These are phyloP conservation scores for Marmota monax DNA, from an alignment of 2,113 vertebrate species.

Conservation along the genomic window DNA sequence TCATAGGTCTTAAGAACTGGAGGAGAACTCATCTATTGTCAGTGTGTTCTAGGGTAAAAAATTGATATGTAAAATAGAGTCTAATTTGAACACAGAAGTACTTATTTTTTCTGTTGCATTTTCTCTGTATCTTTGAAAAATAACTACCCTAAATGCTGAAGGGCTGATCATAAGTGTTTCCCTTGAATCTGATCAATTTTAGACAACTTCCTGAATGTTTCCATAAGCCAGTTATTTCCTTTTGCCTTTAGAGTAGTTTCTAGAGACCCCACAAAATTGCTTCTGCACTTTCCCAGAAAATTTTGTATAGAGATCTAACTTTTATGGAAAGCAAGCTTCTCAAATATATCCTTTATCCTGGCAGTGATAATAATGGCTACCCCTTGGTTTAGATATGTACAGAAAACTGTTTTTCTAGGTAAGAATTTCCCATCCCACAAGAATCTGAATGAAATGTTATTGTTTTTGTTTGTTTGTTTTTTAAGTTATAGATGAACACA, in stretches of 20 bases:
- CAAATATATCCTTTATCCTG: neutral
- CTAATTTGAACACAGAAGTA: conserved; percentile 22
- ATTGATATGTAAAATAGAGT: neutral
- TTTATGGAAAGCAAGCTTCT: conserved; percentile 18
- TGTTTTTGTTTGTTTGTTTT: too few relatives aligned
- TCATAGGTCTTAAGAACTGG: neutral
- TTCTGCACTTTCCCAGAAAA: neutral
- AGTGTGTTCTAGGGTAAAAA: neutral
- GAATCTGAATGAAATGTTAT: conserved; percentile 19
- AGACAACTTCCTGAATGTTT: conserved; percentile 23
- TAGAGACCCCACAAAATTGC: conserved; percentile 25
- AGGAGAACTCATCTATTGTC: neutral
- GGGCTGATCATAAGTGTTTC: neutral
- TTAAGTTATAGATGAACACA: too few relatives aligned
- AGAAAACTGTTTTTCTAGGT: conserved; percentile 29
- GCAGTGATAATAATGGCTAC: neutral
- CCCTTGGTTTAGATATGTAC: neutral
- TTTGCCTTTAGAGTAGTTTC: conserved; percentile 6
- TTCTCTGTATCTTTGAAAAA: conserved; percentile 55
- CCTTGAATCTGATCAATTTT: neutral
- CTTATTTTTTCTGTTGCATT: conserved; percentile 7
- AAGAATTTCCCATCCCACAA: conserved; percentile 38
- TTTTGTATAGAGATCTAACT: neutral
- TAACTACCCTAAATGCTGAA: neutral
- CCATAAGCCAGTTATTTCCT: neutral